Evolutionary conservation across 2,113 vertebrate genomes (phyloP).

Genomic region (Myotis davidii): DNA sequence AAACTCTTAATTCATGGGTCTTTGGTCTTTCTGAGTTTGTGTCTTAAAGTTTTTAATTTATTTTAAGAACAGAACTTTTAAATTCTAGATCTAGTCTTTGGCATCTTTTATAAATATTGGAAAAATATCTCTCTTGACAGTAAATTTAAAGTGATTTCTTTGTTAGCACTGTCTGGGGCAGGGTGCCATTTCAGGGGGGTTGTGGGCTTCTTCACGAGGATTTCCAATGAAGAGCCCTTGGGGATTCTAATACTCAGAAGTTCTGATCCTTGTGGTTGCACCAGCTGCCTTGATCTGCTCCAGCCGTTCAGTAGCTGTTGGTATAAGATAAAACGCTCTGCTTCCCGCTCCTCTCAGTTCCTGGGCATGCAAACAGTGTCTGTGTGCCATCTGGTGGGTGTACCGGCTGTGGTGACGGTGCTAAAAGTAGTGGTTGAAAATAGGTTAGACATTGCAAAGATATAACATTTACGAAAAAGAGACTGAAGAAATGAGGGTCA

Average conservation of each 20-base stretch:
- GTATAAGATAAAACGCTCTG: constrained; percentile 72
- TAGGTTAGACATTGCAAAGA: neutral
- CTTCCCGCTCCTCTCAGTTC: constrained; percentile 51
- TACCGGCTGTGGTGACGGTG: neutral
- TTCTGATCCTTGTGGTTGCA: constrained; percentile 53
- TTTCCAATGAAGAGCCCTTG: neutral
- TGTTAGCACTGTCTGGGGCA: neutral
- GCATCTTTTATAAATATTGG: neutral
- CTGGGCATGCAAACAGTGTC: neutral
- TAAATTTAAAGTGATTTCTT: constrained; percentile 13
- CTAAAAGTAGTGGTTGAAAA: constrained; percentile 33
- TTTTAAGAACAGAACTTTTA: neutral
- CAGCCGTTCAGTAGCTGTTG: constrained; percentile 56
- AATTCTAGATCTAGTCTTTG: neutral
- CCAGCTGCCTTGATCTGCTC: constrained; percentile 74
- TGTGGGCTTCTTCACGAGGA: neutral
- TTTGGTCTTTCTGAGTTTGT: neutral
- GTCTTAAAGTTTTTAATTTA: constrained; percentile 36
- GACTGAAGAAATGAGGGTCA: neutral
- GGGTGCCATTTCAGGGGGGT: neutral
- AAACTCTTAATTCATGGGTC: neutral
- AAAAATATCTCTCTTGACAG: neutral
- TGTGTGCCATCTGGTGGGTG: constrained; percentile 53
- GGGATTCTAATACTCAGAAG: neutral
- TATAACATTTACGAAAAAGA: neutral